Evolutionary conservation across 2,888 invertebrate genomes (phyloP), one percentile per base, ranked within the genome.

Genomic region (Blastobasis adustella): DNA sequence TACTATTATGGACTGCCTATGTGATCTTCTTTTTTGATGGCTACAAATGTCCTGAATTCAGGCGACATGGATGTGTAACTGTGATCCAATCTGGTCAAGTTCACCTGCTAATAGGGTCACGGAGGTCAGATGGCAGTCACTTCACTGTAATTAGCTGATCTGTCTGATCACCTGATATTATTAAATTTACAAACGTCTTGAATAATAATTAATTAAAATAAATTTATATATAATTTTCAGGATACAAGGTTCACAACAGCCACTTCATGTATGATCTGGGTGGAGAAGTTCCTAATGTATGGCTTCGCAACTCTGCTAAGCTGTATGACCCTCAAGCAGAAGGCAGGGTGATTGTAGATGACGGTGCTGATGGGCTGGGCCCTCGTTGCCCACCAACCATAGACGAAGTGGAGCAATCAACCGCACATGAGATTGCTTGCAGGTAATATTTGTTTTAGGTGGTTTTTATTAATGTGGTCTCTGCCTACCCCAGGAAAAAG

Each of bases 241-340:
- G 95, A 3, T 97, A 94, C 72, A 93, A 94, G 69, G 82, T 93
- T 7, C 89, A 93, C 36, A 94, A 95, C 53, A 91, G 90, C 0
- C 90, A 92, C 49, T 95, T 96, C 63, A 93, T 93, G 67, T 94
- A 96, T 73, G 93, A 94, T 58, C 90, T 96, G 54, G 97, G 97
- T 0, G 90, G 92, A 9, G 91, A 94, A 9, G 89, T 95, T 50
- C 93, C 94, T 0, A 95, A 96, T 78, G 95, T 96, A 55, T 95
- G 95, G 89, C 84, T 95, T 36, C 85, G 94, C 50, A 96, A 96
- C 70, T 90, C 93, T 0, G 86, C 90, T 41, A 92, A 92, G 48
- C 75, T 93, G 43, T 90, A 91, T 51, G 93, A 93, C 66, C 89
- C 90, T 5, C 89, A 90, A n/a, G 84, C 84, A 58, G 91, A 91